Evolutionary conservation across 1,140 invertebrate species (phyloP), one percentile per base, ranked within the genome.

Genomic region (Gonioctena quinquepunctata): DNA sequence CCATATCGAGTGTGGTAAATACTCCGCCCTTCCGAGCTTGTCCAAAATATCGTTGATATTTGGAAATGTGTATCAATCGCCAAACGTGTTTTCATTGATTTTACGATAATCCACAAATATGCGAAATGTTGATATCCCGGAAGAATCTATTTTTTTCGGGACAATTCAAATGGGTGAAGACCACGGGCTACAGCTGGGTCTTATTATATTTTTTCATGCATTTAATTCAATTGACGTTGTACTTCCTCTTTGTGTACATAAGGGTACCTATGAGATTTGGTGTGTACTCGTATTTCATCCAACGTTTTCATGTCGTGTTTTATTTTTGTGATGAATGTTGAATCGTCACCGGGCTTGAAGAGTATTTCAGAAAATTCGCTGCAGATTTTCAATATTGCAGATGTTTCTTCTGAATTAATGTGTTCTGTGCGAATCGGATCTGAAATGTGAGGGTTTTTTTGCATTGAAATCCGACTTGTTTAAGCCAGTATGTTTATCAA

Each of bases 1-100:
- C 76, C 7, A 87, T 57, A 76, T 89, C 86, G 1, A 88, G 68
- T 0, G 81, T 81, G 1, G 79, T 77, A 71, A 88, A 70, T 82
- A 85, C 60, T 77, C 79, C 23, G 77, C 72, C 4, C 81, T 80
- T 3, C 80, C 80, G 22, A 89, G 63, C n/a, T 57, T 70, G 60
- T 70, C 52, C 42, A 66, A 23, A 18, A 67, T 70, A 13, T 67
- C 64, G 4, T 50, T 25, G 13, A 70, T 70, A 23, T 70, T 57
- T 5, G 52, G 69, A n/a, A 67, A 23, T 11, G 25, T 50, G 42
- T 70, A 66, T 56, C 3, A 48, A 28, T 67, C 69, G 22, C 22
- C 64, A 19, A 66, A 61, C 3, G 52, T 72, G 22, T 64, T 28
- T 42, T 69, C 65, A 21, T 73, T 73, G 2, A 73, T n/a, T 27